Conservation (phyloP, 2,797 vertebrate species). For the Hippoglossus hippoglossus region DNA sequence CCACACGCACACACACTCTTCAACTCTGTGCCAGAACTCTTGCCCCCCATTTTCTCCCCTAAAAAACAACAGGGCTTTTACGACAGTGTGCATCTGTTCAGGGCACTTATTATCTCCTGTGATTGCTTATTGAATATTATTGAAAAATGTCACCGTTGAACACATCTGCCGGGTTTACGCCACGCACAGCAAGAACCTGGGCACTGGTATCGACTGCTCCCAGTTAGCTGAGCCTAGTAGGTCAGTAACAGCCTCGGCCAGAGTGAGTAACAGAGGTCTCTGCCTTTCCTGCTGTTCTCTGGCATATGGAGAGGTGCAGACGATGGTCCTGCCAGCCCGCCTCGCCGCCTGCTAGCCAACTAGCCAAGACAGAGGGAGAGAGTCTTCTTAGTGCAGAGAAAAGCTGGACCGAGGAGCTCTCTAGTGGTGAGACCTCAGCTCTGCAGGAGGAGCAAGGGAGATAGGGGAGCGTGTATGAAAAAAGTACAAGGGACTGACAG, state of each 20-base stretch:
- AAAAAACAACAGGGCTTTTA: slow-evolving; percentile 54
- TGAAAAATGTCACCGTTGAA: slow-evolving; percentile 48
- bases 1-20: not conserved
- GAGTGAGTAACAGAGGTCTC: slow-evolving; percentile 71
- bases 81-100: slow-evolving; percentile 58
- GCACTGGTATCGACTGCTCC: slow-evolving; percentile 45
- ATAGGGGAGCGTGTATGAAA: slow-evolving; percentile 40
- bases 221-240: slow-evolving; percentile 74
- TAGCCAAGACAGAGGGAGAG: slow-evolving; percentile 70
- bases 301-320: slow-evolving; percentile 80
- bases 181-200: slow-evolving; percentile 37
- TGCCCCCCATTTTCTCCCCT: slow-evolving; percentile 57
- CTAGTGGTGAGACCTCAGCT: slow-evolving; percentile 71
- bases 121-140: slow-evolving; percentile 59
- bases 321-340: slow-evolving; percentile 72
- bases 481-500: slow-evolving; percentile 55
- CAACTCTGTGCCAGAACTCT: slow-evolving; percentile 64
- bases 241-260: slow-evolving; percentile 71
- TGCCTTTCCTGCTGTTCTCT: slow-evolving; percentile 79
- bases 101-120: slow-evolving; percentile 46
- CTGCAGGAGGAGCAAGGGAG: slow-evolving; percentile 58
- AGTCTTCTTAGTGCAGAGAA: slow-evolving; percentile 61
- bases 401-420: slow-evolving; percentile 78
- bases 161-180: slow-evolving; percentile 34
- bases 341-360: slow-evolving; percentile 66